Conservation (phyloP, 2,113 vertebrate species). For the Rhabdornis inornatus region DNA sequence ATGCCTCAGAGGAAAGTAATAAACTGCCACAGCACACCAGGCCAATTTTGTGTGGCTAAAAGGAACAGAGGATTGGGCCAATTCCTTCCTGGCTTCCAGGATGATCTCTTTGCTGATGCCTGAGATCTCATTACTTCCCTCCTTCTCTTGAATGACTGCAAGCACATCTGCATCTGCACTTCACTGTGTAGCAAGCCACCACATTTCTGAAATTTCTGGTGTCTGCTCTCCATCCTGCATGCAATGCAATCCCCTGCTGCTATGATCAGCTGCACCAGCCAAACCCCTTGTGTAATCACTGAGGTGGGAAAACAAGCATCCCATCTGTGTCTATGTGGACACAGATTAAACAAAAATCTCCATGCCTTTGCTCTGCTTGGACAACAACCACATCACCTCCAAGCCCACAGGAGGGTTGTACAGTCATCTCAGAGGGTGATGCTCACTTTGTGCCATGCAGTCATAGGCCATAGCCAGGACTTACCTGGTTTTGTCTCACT, state of each 20-base stretch:
- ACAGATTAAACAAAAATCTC: neutral
- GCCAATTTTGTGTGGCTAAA: constrained; percentile 18
- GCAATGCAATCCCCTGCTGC: neutral
- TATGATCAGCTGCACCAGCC: neutral
- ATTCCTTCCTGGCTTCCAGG: constrained; percentile 45
- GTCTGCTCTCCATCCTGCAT: neutral
- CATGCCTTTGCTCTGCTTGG: neutral
- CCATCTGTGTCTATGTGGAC: neutral
- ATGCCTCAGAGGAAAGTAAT: constrained; percentile 32
- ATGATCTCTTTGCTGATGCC: neutral
- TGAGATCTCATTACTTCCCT: neutral
- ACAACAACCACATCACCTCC: neutral
- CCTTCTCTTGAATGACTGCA: neutral
- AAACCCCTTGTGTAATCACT: neutral
- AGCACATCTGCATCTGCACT: neutral
- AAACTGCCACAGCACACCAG: constrained; percentile 21
- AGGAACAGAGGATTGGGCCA: neutral
- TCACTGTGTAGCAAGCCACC: neutral
- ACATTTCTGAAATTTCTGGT: neutral
- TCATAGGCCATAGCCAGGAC: neutral
- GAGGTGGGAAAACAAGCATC: neutral
- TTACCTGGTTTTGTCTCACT: neutral
- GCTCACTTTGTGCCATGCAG: neutral
- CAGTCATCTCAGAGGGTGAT: neutral
- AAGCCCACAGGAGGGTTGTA: neutral